Evolutionary conservation across 2,113 vertebrate genomes (phyloP).

Genomic region (Miniopterus natalensis): DNA sequence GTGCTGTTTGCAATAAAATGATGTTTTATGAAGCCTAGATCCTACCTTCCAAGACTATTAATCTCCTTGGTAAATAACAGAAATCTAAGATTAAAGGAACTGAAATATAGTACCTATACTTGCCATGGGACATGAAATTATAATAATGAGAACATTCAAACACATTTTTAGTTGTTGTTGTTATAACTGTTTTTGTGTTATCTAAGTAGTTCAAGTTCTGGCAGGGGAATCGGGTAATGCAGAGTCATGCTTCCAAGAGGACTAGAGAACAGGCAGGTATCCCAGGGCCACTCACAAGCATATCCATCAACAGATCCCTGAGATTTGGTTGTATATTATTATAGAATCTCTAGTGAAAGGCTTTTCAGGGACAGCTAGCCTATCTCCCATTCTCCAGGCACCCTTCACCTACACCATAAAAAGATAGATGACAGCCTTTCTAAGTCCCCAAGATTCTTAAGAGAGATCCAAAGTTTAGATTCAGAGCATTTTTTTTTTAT

Average conservation of each 20-base stretch:
- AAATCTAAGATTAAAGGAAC: slow-evolving; percentile 33
- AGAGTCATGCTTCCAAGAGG: background rate
- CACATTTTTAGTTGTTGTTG: background rate
- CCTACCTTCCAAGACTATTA: background rate
- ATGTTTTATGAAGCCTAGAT: background rate
- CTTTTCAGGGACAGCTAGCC: background rate
- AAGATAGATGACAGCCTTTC: background rate
- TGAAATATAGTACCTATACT: background rate
- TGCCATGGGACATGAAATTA: background rate
- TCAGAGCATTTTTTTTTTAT: slow-evolving; percentile 36
- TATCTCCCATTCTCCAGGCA: background rate
- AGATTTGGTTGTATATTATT: slow-evolving; percentile 21
- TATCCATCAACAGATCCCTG: background rate
- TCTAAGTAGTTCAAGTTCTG: slow-evolving; percentile 16
- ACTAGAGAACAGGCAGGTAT: background rate
- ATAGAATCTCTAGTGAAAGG: slow-evolving; percentile 29
- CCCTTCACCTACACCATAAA: background rate
- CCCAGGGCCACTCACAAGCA: background rate
- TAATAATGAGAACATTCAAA: background rate
- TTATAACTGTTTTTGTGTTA: slow-evolving; percentile 7
- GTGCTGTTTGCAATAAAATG: background rate
- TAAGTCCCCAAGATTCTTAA: slow-evolving; percentile 38
- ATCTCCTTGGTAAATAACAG: background rate
- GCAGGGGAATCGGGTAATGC: background rate
- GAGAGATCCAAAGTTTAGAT: slow-evolving; percentile 65